These are phyloP conservation scores for Aeoliscus strigatus DNA, from an alignment of 2,797 vertebrate genomes.

Conservation along the genomic window DNA sequence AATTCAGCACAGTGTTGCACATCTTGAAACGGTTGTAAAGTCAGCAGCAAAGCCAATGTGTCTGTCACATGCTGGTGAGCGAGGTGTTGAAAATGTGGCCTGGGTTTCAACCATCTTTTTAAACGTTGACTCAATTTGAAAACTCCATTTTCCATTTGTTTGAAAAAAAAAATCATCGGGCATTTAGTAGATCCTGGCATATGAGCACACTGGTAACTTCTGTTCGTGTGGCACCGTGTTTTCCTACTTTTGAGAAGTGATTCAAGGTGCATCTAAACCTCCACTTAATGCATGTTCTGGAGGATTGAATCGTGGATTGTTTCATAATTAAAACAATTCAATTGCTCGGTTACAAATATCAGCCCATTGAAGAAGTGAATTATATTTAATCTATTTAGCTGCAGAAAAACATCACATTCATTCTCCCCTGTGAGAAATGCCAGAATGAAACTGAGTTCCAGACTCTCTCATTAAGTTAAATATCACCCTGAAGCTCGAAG, in stretches of 20 bases:
- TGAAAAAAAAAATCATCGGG: too few species aligned
- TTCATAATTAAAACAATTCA: too few species aligned
- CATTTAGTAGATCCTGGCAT: too few species aligned
- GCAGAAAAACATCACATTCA: conserved; percentile 10
- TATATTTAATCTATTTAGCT: conserved; percentile 8
- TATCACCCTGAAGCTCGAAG: conserved; percentile 37
- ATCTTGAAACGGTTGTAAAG: conserved; percentile 43
- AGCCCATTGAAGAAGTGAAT: conserved; percentile 4
- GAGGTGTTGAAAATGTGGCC: conserved; percentile 16
- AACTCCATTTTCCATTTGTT: conserved; percentile 6
- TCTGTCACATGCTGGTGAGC: conserved; percentile 20
- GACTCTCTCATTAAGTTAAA: conserved; percentile 41
- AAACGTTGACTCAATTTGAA: too few species aligned
- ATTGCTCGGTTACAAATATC: too few species aligned
- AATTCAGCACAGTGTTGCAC: conserved; percentile 11
- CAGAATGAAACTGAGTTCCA: conserved; percentile 25
- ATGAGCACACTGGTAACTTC: too few species aligned
- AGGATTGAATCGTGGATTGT: too few species aligned
- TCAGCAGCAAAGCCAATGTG: conserved; percentile 40
- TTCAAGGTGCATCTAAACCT: too few species aligned
- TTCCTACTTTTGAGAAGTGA: too few species aligned
- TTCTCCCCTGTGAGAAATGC: conserved; percentile 11
- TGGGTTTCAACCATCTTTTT: neutral
- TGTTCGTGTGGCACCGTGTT: too few species aligned
- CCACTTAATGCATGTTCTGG: too few species aligned